phyloP scores from a whole-genome alignment of 2,113 vertebrate species.

The Polypterus bichir region DNA sequence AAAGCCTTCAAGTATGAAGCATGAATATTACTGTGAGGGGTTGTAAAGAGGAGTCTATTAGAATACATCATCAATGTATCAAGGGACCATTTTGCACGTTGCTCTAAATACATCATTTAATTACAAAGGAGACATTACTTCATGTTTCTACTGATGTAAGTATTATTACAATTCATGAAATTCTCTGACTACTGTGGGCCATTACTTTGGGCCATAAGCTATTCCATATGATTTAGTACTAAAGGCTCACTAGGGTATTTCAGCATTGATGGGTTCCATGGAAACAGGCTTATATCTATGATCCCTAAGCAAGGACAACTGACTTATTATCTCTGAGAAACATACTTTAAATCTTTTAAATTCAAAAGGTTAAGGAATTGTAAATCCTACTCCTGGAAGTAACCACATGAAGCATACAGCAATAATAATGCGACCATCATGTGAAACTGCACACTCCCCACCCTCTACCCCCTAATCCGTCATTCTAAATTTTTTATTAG shows the following conservation, averaged over 20 bases:
- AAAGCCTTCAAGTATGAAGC: constrained; percentile 87
- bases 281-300: constrained; percentile 72
- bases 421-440: not conserved
- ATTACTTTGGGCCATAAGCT: constrained; percentile 94
- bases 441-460: not conserved
- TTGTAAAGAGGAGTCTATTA: constrained; percentile 87
- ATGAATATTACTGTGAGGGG: constrained; percentile 82
- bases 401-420: constrained; percentile 56
- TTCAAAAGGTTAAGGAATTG: constrained; percentile 69
- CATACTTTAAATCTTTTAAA: constrained; percentile 77
- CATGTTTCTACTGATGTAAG: constrained; percentile 98
- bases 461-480: constrained; percentile 21
- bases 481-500: constrained; percentile 45
- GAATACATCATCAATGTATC: constrained; percentile 90
- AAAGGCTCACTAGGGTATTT: constrained; percentile 84
- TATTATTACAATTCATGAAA: constrained; percentile 99
- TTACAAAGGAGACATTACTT: constrained; percentile 94
- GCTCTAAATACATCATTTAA: constrained; percentile 92
- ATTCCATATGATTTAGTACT: constrained; percentile 91
- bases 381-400: constrained; percentile 72
- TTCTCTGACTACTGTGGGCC: constrained; percentile 89
- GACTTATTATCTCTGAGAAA: constrained; percentile 72
- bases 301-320: constrained; percentile 68
- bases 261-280: constrained; percentile 84
- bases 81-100: constrained; percentile 92